Evolutionary conservation across 2,113 vertebrate genomes (phyloP), one percentile per base, ranked within the genome.

Genomic region (Oxyruncus cristatus): DNA sequence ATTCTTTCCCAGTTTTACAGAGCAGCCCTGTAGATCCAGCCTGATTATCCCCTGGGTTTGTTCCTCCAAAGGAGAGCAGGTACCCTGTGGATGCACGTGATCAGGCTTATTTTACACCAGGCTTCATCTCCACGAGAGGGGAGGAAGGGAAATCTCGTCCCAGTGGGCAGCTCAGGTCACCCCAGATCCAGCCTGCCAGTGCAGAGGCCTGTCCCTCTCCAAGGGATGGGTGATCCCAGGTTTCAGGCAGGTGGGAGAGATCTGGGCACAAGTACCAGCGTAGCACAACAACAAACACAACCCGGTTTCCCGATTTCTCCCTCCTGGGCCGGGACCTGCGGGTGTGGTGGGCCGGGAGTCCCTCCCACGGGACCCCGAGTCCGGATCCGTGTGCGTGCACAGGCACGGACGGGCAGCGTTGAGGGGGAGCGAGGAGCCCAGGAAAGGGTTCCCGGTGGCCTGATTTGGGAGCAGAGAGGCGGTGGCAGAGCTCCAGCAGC

Each of bases 311-410:
- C 41, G 15, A 22, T 46, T 59, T 52, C 30, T 61, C 19, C 35
- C 39, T 65, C 33, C 42, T 23, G 16, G 68, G 2, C 4, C 14
- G 47, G 33, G 35, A 15, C 39, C 33, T 39, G 74, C 14, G 68
- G 53, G 5, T 27, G 33, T 39, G 49, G 8, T 33, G 56, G 20
- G 28, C 41, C 62, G 27, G 4, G 55, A 52, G 35, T 27, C 20
- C 11, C 32, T 8, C 4, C 6, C 17, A 6, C 1, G 27, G 35
- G 53, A 19, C 33, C 24, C 26, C 58, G 44, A 44, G 8, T 20
- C 52, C 27, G 1, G 6, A 7, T 5, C n/a, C 42, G 2, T 0
- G 8, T 21, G 14, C 19, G 6, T 1, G 14, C 26, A 7, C 0
- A 6, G 2, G 9, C 33, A 9, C 0, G 3, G 30, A 39, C 1